Evolutionary conservation across 2,113 vertebrate species (phyloP).

Genomic region (Brienomyrus longianalis): DNA sequence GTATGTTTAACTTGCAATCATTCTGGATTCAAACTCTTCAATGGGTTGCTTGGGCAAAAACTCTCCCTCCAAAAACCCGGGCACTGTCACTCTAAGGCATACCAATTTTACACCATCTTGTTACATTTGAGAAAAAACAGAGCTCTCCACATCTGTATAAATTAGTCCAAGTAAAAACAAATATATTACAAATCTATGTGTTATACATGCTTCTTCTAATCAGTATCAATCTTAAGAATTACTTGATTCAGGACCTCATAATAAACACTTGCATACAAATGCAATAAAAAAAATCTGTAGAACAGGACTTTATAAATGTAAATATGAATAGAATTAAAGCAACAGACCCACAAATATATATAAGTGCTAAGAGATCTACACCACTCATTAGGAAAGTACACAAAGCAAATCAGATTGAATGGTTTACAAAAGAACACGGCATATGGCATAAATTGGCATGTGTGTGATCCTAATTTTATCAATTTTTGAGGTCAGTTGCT

Average conservation of each 20-base stretch:
- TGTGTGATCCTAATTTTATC: not conserved
- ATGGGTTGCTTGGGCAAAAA: not conserved
- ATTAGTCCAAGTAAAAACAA: not conserved
- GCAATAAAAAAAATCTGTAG: not conserved
- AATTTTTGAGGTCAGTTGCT: not conserved
- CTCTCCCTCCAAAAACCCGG: not conserved
- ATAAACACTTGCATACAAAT: constrained; percentile 10
- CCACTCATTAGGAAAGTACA: not conserved
- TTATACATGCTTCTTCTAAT: constrained; percentile 5
- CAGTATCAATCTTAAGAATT: not conserved
- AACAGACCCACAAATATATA: not conserved
- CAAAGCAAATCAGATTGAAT: not conserved
- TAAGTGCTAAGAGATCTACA: not conserved
- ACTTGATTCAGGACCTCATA: not conserved
- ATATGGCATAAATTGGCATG: not conserved
- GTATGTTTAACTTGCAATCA: not conserved
- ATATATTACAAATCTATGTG: not conserved
- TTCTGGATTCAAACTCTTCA: not conserved
- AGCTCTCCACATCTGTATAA: not conserved
- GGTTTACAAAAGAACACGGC: not conserved
- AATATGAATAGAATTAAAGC: not conserved
- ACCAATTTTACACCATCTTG: not conserved
- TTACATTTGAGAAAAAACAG: not conserved
- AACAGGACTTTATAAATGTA: not conserved
- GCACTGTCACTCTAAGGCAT: not conserved